phyloP scores from a whole-genome alignment of 2,113 vertebrate genomes.

The Baryphthengus martii region DNA sequence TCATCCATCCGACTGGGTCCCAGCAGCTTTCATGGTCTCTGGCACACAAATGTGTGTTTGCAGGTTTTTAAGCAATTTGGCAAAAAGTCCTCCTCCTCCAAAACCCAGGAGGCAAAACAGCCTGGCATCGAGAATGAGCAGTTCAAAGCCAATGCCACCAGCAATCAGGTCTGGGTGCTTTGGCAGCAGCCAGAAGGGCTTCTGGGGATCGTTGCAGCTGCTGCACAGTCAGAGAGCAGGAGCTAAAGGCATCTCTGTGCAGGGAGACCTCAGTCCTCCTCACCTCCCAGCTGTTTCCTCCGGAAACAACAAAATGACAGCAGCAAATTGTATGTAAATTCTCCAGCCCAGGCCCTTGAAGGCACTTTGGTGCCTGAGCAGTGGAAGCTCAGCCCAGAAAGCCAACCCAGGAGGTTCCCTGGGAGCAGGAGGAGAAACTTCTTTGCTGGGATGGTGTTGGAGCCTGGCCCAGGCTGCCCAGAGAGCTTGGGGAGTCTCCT shows the following conservation, averaged over 20 bases:
- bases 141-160: neutral
- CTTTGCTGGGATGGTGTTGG: neutral
- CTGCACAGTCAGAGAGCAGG: accelerated
- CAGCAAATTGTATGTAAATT: neutral
- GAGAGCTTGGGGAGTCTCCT: neutral
- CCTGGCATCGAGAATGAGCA: neutral
- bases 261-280: neutral
- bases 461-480: neutral
- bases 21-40: accelerated
- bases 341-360: neutral
- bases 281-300: neutral
- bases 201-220: accelerated
- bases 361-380: neutral
- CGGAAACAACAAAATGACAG: neutral
- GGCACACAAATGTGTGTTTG: neutral
- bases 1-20: neutral
- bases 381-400: no score
- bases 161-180: neutral
- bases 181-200: neutral
- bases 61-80: neutral
- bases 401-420: neutral
- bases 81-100: neutral
- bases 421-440: neutral
- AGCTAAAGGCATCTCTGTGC: accelerated
- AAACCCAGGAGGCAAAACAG: neutral